These are phyloP conservation scores for Mastigias papua DNA, from an alignment of 30 jellyfish, hydroid and myxozoan genomes.

Conservation along the genomic window DNA sequence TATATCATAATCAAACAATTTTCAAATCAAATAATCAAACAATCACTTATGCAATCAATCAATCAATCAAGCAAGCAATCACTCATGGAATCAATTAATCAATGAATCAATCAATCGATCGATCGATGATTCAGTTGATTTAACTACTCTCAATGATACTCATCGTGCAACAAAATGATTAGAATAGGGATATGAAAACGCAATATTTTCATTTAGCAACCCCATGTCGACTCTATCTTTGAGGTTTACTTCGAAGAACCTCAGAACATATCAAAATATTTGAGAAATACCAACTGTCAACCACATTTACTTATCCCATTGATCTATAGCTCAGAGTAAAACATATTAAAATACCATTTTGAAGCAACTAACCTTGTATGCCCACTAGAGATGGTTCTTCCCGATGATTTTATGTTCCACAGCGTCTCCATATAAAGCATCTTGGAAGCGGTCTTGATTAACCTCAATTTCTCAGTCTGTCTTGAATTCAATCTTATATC, in stretches of 20 bases:
- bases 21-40: background rate
- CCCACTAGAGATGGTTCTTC: conserved; percentile 33
- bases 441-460: conserved; percentile 8
- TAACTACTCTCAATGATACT: background rate
- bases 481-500: conserved; percentile 25
- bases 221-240: too few species aligned
- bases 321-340: too few species aligned
- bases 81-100: background rate
- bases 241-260: too few species aligned
- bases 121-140: background rate
- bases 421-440: background rate
- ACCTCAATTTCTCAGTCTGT: conserved; percentile 7
- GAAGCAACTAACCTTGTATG: conserved; percentile 28
- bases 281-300: too few species aligned
- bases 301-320: too few species aligned
- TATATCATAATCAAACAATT: too few species aligned
- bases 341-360: too few species aligned
- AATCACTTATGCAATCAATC: background rate
- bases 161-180: too few species aligned
- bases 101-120: background rate
- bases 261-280: too few species aligned
- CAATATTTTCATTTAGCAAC: too few species aligned
- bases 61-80: background rate
- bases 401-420: conserved; percentile 29
- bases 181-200: too few species aligned